Evolutionary conservation across 2,113 vertebrate genomes (phyloP), one percentile per base, ranked within the genome.

Genomic region (Hyla sarda): DNA sequence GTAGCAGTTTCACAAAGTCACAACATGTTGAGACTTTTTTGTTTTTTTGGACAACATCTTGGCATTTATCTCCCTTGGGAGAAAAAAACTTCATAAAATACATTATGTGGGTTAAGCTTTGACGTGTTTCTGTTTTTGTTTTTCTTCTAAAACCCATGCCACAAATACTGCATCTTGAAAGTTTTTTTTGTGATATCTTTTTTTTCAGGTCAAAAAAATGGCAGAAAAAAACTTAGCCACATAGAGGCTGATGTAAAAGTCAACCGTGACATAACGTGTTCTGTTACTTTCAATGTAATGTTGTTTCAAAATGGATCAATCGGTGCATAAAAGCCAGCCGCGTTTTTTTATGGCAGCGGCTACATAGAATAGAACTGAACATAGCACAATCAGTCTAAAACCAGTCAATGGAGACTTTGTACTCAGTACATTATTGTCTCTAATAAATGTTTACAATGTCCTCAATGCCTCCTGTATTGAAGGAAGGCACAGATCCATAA

Each of bases 371-470:
- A 83, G 54, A 81, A 62, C 56, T 32, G 48, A 45, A 34, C 52
- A 56, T 34, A 72, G 62, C 47, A 54, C 65, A 82, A 52, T 50
- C 81, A 56, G 81, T 75, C 82, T 76, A 30, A 47, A 84, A 62
- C 72, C 23, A 32, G 52, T 76, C 37, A 84, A 75, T 76, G 72
- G 54, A 76, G 71, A 28, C 50, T 84, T 47, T 84, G 71, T 60
- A 62, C 78, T 45, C 56, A 28, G 78, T 16, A 81, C 56, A 65
- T 81, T 62, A 65, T 81, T 81, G 78, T 81, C 56, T 65, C 78
- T 81, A 81, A 81, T 81, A 81, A 81, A 81, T 81, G 78, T 81
- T 81, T 81, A 81, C 78, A 81, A 81, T 62, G 78, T 81, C 41
- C 60, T 71, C 60, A 82, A 48, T 52, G 62, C 71, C 41, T 14